phyloP scores from a whole-genome alignment of 1,140 invertebrate genomes.

The Doryteuthis pealeii region DNA sequence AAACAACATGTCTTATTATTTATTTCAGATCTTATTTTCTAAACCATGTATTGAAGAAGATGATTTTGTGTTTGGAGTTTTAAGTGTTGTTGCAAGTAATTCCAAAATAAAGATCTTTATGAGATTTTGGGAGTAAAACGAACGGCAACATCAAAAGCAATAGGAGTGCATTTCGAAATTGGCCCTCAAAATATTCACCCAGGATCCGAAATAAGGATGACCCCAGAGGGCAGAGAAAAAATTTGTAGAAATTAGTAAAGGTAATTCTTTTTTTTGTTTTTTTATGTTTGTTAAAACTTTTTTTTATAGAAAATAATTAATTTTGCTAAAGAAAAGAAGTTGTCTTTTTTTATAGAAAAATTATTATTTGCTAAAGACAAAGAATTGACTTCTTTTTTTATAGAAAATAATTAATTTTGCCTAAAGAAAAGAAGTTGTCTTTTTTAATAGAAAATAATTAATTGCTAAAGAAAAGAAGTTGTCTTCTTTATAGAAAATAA shows the following conservation, averaged over 20 bases:
- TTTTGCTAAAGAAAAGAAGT: too few relatives aligned
- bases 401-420: too few relatives aligned
- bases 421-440: too few relatives aligned
- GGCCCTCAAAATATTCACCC: conserved; percentile 97
- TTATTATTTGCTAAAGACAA: too few relatives aligned
- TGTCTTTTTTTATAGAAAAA: too few relatives aligned
- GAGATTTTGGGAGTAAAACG: conserved; percentile 87
- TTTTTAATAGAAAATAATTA: too few relatives aligned
- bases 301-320: too few relatives aligned
- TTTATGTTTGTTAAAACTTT: background rate
- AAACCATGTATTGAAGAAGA: conserved; percentile 38
- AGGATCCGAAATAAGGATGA: conserved; percentile 89
- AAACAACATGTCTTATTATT: too few relatives aligned
- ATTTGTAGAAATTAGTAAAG: conserved; percentile 58
- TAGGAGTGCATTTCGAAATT: conserved; percentile 90
- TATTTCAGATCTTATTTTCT: conserved; percentile 16
- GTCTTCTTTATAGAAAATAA: too few relatives aligned
- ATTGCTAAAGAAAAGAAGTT: too few relatives aligned
- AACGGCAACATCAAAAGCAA: conserved; percentile 86
- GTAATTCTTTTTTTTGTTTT: conserved; percentile 29
- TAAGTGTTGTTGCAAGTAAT: conserved; percentile 28
- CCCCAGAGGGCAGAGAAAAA: conserved; percentile 52
- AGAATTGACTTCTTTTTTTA: too few relatives aligned
- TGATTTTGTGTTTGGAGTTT: conserved; percentile 37
- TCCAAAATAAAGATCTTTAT: conserved; percentile 78